These are phyloP conservation scores for Oscheius sp. DNA, from an alignment of 2,888 invertebrate genomes.

Conservation along the genomic window DNA sequence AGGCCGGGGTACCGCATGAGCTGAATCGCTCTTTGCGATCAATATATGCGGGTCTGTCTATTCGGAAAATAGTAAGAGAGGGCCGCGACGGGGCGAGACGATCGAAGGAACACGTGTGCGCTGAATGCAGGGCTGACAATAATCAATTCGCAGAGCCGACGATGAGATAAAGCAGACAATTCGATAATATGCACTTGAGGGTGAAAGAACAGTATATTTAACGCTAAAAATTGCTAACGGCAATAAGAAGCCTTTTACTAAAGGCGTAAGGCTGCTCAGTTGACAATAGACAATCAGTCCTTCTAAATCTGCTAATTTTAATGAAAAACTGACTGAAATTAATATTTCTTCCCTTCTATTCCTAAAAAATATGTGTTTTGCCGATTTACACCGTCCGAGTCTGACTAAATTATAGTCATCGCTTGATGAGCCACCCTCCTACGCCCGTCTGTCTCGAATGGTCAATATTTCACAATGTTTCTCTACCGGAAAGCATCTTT, in stretches of 20 bases:
- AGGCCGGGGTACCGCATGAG: background rate
- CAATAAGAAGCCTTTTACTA: too few relatives aligned
- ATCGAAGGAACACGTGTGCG: slow-evolving; percentile 12
- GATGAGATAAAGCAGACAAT: too few relatives aligned
- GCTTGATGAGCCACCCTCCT: background rate
- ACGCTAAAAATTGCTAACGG: too few relatives aligned
- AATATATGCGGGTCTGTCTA: slow-evolving; percentile 12
- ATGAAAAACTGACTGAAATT: background rate
- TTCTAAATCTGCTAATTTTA: too few relatives aligned
- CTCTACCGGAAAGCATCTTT: background rate
- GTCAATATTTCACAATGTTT: background rate
- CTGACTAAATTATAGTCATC: background rate
- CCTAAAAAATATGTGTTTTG: background rate
- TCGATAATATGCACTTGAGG: too few relatives aligned
- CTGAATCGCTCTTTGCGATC: slow-evolving; percentile 11
- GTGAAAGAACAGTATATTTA: too few relatives aligned
- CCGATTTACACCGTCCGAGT: background rate
- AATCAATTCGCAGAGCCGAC: slow-evolving; percentile 7
- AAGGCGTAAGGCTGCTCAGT: too few relatives aligned
- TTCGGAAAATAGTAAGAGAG: slow-evolving; percentile 13
- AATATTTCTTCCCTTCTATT: too few relatives aligned
- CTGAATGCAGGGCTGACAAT: slow-evolving; percentile 2
- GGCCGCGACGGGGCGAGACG: slow-evolving; percentile 10
- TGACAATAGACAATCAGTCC: too few relatives aligned
- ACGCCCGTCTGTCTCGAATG: background rate